Evolutionary conservation across 2,888 invertebrate genomes (phyloP).

Genomic region (Caradrina kadenii): DNA sequence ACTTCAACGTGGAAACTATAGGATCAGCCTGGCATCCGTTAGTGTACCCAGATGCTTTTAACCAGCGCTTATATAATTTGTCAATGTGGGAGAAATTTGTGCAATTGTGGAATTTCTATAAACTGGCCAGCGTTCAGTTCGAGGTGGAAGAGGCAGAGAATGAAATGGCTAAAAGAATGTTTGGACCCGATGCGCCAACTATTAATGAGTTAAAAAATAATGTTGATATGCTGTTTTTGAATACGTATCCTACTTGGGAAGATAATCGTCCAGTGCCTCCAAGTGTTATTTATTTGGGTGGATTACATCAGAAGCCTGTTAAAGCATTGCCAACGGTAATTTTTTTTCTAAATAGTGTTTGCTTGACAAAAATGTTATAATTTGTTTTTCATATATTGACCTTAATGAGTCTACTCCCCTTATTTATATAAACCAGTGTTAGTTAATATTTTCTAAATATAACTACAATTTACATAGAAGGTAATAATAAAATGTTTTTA

Average conservation of each 20-base stretch:
- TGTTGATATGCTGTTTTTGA: slow-evolving; percentile 79
- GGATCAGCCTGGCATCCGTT: slow-evolving; percentile 65
- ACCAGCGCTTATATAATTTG: slow-evolving; percentile 63
- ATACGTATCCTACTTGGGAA: slow-evolving; percentile 78
- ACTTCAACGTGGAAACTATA: slow-evolving; percentile 53
- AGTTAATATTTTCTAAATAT: too few species aligned
- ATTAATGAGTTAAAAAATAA: slow-evolving; percentile 65
- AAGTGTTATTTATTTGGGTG: slow-evolving; percentile 78
- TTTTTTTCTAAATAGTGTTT: not conserved
- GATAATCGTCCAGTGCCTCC: slow-evolving; percentile 79
- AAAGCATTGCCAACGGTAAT: slow-evolving; percentile 46
- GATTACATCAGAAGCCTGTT: slow-evolving; percentile 54
- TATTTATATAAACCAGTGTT: too few species aligned
- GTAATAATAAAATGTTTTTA: too few species aligned
- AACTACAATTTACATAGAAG: too few species aligned
- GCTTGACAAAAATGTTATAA: too few species aligned
- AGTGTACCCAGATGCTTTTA: slow-evolving; percentile 64
- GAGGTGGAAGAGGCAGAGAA: slow-evolving; percentile 54
- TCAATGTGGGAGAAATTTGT: slow-evolving; percentile 69
- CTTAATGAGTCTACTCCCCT: too few species aligned
- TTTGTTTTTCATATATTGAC: too few species aligned
- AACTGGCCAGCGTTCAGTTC: slow-evolving; percentile 23
- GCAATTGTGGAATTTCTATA: slow-evolving; percentile 56
- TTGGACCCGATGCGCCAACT: slow-evolving; percentile 67
- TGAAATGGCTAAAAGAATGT: slow-evolving; percentile 53